Conservation (phyloP, 2,888 invertebrate genomes). For the Ceriagrion tenellum region DNA sequence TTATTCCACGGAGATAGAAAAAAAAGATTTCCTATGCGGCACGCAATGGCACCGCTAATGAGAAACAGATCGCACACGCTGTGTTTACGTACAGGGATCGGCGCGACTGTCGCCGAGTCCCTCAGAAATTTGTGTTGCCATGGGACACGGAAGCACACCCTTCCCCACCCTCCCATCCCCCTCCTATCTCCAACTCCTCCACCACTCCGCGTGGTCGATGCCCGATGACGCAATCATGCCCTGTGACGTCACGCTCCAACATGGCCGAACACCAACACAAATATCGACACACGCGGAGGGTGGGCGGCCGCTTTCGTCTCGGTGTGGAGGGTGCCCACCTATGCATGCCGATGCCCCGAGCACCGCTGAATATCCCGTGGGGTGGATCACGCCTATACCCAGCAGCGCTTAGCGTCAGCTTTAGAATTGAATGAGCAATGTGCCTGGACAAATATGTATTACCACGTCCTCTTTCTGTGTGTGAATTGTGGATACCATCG, state of each 20-base stretch:
- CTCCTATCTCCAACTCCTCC: not conserved
- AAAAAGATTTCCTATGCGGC: not conserved
- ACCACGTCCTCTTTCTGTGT: no score
- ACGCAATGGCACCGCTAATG: not conserved
- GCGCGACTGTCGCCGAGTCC: not conserved
- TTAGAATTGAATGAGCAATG: no score
- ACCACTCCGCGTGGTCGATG: conserved; percentile 20
- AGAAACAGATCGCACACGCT: not conserved
- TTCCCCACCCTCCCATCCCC: not conserved
- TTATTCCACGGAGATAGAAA: not conserved
- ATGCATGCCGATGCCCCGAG: not conserved
- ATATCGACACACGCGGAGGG: conserved; percentile 43
- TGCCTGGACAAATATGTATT: no score
- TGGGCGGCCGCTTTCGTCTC: not conserved
- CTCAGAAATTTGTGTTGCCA: conserved; percentile 12
- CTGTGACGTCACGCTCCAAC: conserved; percentile 33
- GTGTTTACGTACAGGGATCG: not conserved
- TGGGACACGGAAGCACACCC: not conserved
- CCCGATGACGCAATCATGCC: conserved; percentile 45
- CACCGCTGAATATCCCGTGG: not conserved
- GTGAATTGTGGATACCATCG: no score
- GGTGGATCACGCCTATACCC: not conserved
- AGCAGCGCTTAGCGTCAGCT: no score
- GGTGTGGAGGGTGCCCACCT: not conserved
- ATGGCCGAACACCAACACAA: conserved; percentile 56